These are phyloP conservation scores for Drosophila kuntzei DNA, from an alignment of 2,888 invertebrate genomes.

Conservation along the genomic window DNA sequence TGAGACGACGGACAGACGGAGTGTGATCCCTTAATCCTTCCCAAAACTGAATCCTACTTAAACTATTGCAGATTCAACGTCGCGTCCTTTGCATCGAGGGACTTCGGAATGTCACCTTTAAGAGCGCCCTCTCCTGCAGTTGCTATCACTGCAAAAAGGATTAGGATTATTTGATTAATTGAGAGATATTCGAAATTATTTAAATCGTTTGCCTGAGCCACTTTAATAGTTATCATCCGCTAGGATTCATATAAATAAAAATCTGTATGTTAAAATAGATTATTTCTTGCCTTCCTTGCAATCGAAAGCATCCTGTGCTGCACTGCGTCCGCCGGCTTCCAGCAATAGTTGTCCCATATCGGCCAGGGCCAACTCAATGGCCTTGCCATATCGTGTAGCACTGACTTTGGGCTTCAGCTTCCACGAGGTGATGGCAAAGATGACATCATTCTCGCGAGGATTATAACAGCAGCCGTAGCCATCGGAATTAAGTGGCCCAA, in stretches of 20 bases:
- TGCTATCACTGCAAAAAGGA: conserved; percentile 94
- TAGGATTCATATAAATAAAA: not conserved
- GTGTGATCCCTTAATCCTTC: too few species aligned
- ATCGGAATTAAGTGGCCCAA: conserved; percentile 93
- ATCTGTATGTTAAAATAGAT: not conserved
- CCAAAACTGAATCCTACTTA: too few species aligned
- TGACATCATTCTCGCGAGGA: conserved; percentile 91
- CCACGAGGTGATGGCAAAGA: conserved; percentile 91
- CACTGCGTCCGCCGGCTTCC: not conserved
- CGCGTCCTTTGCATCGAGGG: conserved; percentile 93
- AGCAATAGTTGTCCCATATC: conserved; percentile 36
- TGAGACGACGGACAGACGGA: conserved; percentile 81
- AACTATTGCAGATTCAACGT: conserved; percentile 89
- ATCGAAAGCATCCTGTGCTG: not conserved
- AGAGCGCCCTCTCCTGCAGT: conserved; percentile 92
- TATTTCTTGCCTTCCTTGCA: not conserved
- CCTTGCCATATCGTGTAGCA: conserved; percentile 78
- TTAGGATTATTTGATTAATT: conserved; percentile 48
- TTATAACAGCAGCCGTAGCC: conserved; percentile 98
- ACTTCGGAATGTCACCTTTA: conserved; percentile 91
- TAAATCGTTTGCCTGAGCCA: conserved; percentile 54
- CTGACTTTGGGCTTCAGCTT: conserved; percentile 87
- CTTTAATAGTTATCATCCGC: conserved; percentile 25
- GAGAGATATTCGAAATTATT: not conserved
- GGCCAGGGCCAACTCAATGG: conserved; percentile 31